Percentiles rank a stretch among this genome's conserved stretches.
Conservation (phyloP, 2,888 invertebrate species). For the Drosophila rubida region DNA sequence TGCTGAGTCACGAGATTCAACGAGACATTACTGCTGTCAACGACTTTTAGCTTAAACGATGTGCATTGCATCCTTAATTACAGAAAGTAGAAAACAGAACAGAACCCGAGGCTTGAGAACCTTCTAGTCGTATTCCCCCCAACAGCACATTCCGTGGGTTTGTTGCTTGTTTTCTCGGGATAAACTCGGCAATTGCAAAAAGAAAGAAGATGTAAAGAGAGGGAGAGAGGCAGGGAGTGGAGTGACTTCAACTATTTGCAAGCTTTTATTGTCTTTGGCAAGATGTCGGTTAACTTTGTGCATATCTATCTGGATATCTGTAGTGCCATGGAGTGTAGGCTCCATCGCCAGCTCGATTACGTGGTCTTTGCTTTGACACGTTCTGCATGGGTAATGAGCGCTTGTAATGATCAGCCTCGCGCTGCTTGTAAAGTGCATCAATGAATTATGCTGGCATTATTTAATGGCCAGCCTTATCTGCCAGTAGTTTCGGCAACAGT, state of each 20-base stretch:
- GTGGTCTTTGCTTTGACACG: slow-evolving; percentile 38
- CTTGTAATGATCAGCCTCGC: slow-evolving; percentile 22
- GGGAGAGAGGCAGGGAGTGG: neutral
- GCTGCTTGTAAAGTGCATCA: slow-evolving; percentile 29
- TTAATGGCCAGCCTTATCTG: slow-evolving; percentile 18
- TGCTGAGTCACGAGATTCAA: slow-evolving; percentile 58
- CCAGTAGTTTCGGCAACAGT: slow-evolving; percentile 9
- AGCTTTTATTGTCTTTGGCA: slow-evolving; percentile 60
- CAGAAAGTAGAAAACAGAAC: slow-evolving; percentile 20
- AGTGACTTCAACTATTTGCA: slow-evolving; percentile 42
- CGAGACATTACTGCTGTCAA: slow-evolving; percentile 65
- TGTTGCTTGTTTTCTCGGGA: slow-evolving; percentile 33
- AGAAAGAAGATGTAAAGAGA: slow-evolving; percentile 18
- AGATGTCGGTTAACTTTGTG: slow-evolving; percentile 40
- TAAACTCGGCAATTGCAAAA: slow-evolving; percentile 35
- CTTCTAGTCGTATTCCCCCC: slow-evolving; percentile 1
- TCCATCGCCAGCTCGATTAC: slow-evolving; percentile 23
- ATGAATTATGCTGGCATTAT: slow-evolving; percentile 23
- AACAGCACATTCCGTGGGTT: slow-evolving; percentile 11
- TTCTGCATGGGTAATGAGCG: slow-evolving; percentile 34
- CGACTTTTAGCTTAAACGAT: slow-evolving; percentile 64
- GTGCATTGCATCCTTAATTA: slow-evolving; percentile 77
- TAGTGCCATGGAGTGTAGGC: slow-evolving; percentile 28
- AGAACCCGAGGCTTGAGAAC: slow-evolving; percentile 15
- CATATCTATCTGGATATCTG: slow-evolving; percentile 25